Conservation (phyloP, 2,888 invertebrate genomes). For the Eupithecia inturbata region DNA sequence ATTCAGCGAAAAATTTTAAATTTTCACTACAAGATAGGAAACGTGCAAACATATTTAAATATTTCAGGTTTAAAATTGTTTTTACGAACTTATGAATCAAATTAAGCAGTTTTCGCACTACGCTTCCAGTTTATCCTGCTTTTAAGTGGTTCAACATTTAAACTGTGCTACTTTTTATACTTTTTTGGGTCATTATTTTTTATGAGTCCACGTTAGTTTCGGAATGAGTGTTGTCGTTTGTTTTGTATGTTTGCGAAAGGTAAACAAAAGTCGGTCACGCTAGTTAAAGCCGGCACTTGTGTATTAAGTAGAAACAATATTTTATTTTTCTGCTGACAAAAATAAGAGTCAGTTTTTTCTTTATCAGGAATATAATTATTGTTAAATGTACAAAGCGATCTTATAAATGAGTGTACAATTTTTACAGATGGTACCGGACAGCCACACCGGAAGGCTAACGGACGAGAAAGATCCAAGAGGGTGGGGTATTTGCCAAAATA, state of each 20-base stretch:
- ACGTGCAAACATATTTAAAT: constrained; percentile 19
- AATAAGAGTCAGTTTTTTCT: not conserved
- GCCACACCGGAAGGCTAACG: not conserved
- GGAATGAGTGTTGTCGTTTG: constrained; percentile 39
- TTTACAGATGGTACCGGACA: not conserved
- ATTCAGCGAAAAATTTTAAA: not conserved
- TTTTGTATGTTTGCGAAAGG: constrained; percentile 38
- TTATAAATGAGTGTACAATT: not conserved
- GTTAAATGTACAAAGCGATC: not conserved
- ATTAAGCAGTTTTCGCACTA: constrained; percentile 39
- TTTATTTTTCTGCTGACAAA: not conserved
- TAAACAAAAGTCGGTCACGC: constrained; percentile 36
- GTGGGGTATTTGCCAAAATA: not conserved
- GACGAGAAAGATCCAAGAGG: not conserved
- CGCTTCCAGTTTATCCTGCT: constrained; percentile 41
- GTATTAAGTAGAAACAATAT: not conserved
- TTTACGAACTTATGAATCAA: constrained; percentile 35
- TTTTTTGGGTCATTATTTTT: constrained; percentile 45
- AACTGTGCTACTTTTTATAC: constrained; percentile 44
- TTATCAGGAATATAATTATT: not conserved
- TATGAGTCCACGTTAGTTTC: constrained; percentile 43
- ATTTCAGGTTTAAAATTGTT: constrained; percentile 23
- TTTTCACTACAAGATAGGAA: not conserved
- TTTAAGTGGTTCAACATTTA: constrained; percentile 45
- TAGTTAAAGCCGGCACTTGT: constrained; percentile 17